phyloP scores from a whole-genome alignment of 2,113 vertebrate genomes.

The Camelus dromedarius region DNA sequence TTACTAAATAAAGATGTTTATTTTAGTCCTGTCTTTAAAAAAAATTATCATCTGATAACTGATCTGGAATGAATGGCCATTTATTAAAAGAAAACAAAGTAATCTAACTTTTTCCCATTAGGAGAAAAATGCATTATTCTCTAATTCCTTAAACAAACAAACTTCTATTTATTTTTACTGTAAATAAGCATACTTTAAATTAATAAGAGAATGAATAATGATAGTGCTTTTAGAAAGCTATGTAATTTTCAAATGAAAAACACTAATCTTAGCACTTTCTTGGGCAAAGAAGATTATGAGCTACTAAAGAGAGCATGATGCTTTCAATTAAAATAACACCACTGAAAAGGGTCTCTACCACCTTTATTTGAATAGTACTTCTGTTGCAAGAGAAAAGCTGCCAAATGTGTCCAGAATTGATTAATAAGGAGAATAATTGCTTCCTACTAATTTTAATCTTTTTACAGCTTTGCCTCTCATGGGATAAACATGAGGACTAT shows the following conservation, averaged over 20 bases:
- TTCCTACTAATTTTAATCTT: slow-evolving; percentile 82
- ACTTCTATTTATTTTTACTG: slow-evolving; percentile 67
- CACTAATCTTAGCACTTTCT: slow-evolving; percentile 79
- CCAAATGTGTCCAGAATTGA: slow-evolving; percentile 78
- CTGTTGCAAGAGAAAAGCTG: slow-evolving; percentile 79
- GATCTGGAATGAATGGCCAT: not conserved
- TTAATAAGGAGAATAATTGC: slow-evolving; percentile 83
- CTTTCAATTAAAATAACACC: slow-evolving; percentile 77
- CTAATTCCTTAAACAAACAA: slow-evolving; percentile 55
- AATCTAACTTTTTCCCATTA: slow-evolving; percentile 20
- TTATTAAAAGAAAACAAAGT: slow-evolving; percentile 66
- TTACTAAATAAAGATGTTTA: not conserved
- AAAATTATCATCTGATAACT: not conserved
- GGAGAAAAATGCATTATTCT: slow-evolving; percentile 39
- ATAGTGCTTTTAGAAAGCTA: slow-evolving; percentile 52
- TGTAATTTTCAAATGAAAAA: slow-evolving; percentile 77
- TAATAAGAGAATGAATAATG: slow-evolving; percentile 64
- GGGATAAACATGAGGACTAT: slow-evolving; percentile 71
- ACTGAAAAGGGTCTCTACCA: slow-evolving; percentile 78
- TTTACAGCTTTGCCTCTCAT: slow-evolving; percentile 80
- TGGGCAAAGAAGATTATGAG: slow-evolving; percentile 72
- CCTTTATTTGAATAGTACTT: slow-evolving; percentile 82
- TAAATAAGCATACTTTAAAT: slow-evolving; percentile 61
- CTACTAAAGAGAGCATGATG: slow-evolving; percentile 69
- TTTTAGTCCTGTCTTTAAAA: not conserved